Conservation (phyloP, 1,140 invertebrate species). For the Maconellicoccus hirsutus region DNA sequence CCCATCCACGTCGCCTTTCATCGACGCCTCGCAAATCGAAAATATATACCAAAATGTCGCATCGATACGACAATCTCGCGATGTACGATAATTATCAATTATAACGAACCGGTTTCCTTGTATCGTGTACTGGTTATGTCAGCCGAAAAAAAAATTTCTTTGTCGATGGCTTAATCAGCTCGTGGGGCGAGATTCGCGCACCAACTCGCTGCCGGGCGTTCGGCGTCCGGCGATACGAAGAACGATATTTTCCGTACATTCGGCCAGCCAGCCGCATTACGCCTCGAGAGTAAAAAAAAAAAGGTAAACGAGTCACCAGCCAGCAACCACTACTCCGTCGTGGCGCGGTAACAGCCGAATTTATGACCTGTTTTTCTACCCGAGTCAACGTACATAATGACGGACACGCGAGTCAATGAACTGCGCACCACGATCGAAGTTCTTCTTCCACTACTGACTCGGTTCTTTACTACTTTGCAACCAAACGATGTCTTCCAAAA, state of each 20-base stretch:
- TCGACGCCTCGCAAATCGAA: too few relatives aligned
- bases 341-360: neutral
- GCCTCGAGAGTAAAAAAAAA: slow-evolving; percentile 6
- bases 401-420: slow-evolving; percentile 16
- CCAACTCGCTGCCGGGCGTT: neutral
- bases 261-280: neutral
- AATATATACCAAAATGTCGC: too few relatives aligned
- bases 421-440: slow-evolving; percentile 14
- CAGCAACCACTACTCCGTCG: neutral
- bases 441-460: slow-evolving; percentile 20
- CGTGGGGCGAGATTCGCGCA: too few relatives aligned
- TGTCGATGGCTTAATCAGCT: too few relatives aligned
- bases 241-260: neutral
- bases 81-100: neutral
- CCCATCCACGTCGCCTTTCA: too few relatives aligned
- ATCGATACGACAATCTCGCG: too few relatives aligned
- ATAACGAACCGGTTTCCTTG: neutral
- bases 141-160: too few relatives aligned
- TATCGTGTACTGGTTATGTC: neutral
- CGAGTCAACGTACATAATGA: slow-evolving; percentile 15
- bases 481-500: slow-evolving; percentile 5
- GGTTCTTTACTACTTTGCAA: slow-evolving; percentile 16
- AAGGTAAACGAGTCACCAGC: neutral
- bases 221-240: neutral
- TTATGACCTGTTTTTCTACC: slow-evolving; percentile 18